Base-by-base conservation (phyloP, 2,113 vertebrate species). In the Hepsetus odoe region DNA sequence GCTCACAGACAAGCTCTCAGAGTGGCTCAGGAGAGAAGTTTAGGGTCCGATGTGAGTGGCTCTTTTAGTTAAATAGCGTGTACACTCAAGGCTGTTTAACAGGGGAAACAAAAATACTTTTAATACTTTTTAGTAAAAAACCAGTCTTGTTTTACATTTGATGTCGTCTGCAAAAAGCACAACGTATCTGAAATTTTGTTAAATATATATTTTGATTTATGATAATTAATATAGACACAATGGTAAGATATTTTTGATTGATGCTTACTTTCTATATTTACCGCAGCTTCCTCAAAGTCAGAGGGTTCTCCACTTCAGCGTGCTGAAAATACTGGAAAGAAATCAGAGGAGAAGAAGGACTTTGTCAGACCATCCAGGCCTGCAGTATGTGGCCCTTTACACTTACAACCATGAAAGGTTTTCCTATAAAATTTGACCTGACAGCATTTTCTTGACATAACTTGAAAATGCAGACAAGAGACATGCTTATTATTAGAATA, bases 211-310 rank as follows among this genome's bases (percentile, higher is more conserved):
- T n/a, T n/a, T n/a, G n/a, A n/a, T n/a, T n/a, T n/a, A n/a, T n/a
- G n/a, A n/a, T n/a, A n/a, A n/a, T n/a, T n/a, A n/a, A n/a, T n/a
- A n/a, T n/a, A n/a, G n/a, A n/a, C 13, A 44, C 5, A 44, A 44
- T 44, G 5, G 46, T 49, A 13, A 8, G 4, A 42, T 8, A 3
- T 59, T 2, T 3, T 4, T n/a, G n/a, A 2, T 11, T 64, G 65
- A 80, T 85, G 79, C 85, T 68, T 33, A 9, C 76, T 65, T 77
- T 40, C 75, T 74, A 82, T 79, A 2, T 12, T 53, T 79, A 81
- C 77, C 30, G 72, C 86, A 99, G 97, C 97, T 22, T 97, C 96
- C 3, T 98, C 96, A 82, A 99, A 98, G 88, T 98, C 96, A 0
- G 97, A 98, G 90, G 96, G 97, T n/a, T 96, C 97, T 0, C 95